Percentiles rank a stretch among this genome's conserved stretches.
Conservation (phyloP, 2,113 vertebrate species). For the Pachycephala philippinensis region DNA sequence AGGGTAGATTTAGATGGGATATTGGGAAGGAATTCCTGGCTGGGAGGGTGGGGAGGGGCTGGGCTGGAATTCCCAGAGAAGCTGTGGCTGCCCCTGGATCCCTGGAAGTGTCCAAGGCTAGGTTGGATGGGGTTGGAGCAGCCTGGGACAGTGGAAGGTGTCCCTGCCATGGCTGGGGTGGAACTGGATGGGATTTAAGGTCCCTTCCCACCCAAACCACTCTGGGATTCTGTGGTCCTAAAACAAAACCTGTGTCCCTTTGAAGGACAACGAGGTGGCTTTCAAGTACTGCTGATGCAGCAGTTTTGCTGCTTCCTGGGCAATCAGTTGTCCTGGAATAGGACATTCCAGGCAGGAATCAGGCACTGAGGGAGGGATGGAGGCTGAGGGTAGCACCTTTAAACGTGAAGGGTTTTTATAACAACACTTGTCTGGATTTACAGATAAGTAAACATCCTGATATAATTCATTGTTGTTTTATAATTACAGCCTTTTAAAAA, state of each 20-base stretch:
- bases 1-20: neutral
- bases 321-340: neutral
- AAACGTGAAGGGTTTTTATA: neutral
- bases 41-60: neutral
- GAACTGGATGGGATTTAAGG: accelerated
- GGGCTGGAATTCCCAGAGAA: too few relatives aligned
- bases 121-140: accelerated
- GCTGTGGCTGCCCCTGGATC: neutral
- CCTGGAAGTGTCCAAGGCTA: neutral
- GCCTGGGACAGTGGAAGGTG: neutral
- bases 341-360: neutral
- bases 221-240: neutral
- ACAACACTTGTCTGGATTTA: neutral
- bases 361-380: neutral
- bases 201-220: neutral
- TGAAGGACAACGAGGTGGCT: neutral
- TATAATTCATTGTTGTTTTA: neutral
- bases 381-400: neutral
- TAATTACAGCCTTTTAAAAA: neutral
- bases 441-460: neutral
- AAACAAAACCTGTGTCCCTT: neutral
- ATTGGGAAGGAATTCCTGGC: neutral
- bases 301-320: neutral
- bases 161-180: neutral
- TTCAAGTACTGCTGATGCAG: neutral